Evolutionary conservation across 2,113 vertebrate species (phyloP).

Genomic region (Leucoraja erinaceus): DNA sequence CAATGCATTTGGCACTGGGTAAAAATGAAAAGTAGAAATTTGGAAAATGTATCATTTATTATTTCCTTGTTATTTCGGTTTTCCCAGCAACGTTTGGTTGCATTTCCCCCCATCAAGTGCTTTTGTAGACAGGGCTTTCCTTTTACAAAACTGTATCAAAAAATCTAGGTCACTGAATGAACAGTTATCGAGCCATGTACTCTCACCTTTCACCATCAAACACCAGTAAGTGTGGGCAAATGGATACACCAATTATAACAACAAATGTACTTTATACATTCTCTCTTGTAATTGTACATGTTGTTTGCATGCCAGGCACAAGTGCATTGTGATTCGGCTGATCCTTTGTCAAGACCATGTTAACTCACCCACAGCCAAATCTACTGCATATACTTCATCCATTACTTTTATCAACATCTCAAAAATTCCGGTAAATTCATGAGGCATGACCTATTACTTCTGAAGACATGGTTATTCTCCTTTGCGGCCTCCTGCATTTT

Average conservation of each 20-base stretch:
- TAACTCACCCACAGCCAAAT: not conserved
- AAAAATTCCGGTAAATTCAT: conserved; percentile 20
- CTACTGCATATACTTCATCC: not conserved
- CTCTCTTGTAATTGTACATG: not conserved
- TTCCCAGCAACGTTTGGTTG: not conserved
- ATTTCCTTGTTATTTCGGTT: not conserved
- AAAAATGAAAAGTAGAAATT: not conserved
- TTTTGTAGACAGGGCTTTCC: not conserved
- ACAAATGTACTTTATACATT: not conserved
- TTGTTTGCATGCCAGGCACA: not conserved
- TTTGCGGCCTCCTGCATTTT: not conserved
- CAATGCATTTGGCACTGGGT: not conserved
- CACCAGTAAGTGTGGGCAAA: not conserved
- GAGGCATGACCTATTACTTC: not conserved
- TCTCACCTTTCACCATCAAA: not conserved
- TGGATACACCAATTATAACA: not conserved
- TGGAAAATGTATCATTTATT: not conserved
- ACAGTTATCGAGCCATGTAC: not conserved
- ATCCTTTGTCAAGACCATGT: not conserved
- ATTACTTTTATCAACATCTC: not conserved
- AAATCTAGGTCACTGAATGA: not conserved
- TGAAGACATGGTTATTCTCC: not conserved
- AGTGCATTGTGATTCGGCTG: not conserved
- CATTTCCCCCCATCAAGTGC: not conserved
- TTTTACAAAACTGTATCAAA: too few relatives aligned